These are phyloP conservation scores for Steatornis caripensis DNA, from an alignment of 2,113 vertebrate species.

Conservation along the genomic window DNA sequence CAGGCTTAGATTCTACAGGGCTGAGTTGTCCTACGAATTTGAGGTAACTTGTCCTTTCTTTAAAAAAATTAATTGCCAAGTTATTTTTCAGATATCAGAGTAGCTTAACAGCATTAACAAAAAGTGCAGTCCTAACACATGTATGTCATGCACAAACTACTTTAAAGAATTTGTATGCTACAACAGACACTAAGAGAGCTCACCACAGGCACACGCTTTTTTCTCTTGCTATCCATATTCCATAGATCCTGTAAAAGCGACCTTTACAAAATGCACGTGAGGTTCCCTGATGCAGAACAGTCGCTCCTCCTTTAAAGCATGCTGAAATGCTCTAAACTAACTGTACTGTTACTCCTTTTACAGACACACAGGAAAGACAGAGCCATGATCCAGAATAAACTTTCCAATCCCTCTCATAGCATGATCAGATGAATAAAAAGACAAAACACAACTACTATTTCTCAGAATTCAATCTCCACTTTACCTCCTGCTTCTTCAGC, in stretches of 20 bases:
- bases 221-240: neutral
- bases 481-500: slow-evolving; percentile 72
- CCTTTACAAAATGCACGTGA: neutral
- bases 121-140: neutral
- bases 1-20: neutral
- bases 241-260: neutral
- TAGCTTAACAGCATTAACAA: neutral
- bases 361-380: neutral
- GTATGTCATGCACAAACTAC: neutral
- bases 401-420: neutral
- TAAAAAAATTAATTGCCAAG: neutral
- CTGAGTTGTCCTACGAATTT: neutral
- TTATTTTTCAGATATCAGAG: neutral
- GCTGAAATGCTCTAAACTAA: neutral
- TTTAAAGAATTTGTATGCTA: neutral
- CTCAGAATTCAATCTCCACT: neutral
- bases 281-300: neutral
- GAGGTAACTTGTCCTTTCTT: neutral
- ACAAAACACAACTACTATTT: neutral
- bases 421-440: neutral
- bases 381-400: neutral
- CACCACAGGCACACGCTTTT: neutral
- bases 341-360: neutral
- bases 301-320: neutral
- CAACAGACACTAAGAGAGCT: neutral